Conservation (phyloP, 2,888 invertebrate species). For the Melikaiella ostensackeni region DNA sequence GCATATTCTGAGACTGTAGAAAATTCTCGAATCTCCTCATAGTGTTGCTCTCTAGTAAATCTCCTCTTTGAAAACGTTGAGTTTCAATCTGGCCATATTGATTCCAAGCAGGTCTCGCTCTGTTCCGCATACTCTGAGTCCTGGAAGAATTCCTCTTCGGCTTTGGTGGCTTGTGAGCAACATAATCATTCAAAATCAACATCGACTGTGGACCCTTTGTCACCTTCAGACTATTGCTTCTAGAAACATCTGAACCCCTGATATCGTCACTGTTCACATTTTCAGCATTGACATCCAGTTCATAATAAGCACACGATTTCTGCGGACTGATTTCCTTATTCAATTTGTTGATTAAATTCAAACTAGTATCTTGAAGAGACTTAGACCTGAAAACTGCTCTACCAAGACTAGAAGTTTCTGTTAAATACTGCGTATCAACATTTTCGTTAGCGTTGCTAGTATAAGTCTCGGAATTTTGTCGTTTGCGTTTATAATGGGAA, state of each 20-base stretch:
- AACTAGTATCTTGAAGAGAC: slow-evolving; percentile 76
- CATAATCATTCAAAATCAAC: slow-evolving; percentile 76
- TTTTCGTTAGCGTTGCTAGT: slow-evolving; percentile 64
- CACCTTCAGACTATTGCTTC: slow-evolving; percentile 60
- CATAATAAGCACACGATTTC: slow-evolving; percentile 56
- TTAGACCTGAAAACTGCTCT: slow-evolving; percentile 74
- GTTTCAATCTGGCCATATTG: slow-evolving; percentile 55
- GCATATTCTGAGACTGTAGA: slow-evolving; percentile 25
- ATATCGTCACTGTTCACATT: slow-evolving; percentile 46
- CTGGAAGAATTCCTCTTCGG: slow-evolving; percentile 76
- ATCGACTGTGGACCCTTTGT: slow-evolving; percentile 66
- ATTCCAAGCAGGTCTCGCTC: slow-evolving; percentile 70
- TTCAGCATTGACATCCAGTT: slow-evolving; percentile 65
- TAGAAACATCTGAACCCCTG: slow-evolving; percentile 43
- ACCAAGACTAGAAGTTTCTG: slow-evolving; percentile 50
- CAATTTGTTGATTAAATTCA: slow-evolving; percentile 54
- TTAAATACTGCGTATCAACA: slow-evolving; percentile 34
- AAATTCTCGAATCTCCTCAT: slow-evolving; percentile 50
- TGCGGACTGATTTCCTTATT: slow-evolving; percentile 48
- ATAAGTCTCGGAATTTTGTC: slow-evolving; percentile 76
- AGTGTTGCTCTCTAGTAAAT: slow-evolving; percentile 42
- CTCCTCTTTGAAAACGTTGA: not conserved
- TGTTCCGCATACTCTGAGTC: slow-evolving; percentile 72
- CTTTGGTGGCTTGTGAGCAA: slow-evolving; percentile 87
- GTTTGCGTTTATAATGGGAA: slow-evolving; percentile 76